Conservation (phyloP, 2,888 invertebrate genomes). For the Limnephilus marmoratus region DNA sequence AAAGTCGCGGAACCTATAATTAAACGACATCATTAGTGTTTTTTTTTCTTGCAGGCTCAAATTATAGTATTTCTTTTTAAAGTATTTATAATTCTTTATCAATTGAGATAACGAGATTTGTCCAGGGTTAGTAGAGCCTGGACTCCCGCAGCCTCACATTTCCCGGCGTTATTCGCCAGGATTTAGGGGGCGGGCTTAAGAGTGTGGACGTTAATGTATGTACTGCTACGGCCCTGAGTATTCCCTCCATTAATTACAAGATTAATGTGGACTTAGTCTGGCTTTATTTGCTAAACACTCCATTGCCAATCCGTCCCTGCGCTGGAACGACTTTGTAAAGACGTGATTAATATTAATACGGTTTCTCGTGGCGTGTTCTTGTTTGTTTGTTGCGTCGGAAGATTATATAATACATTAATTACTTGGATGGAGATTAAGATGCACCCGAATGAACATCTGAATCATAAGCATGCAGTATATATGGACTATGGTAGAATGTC, state of each 20-base stretch:
- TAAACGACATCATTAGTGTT: too few relatives aligned
- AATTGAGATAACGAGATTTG: neutral
- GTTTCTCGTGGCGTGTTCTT: neutral
- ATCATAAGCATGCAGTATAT: too few relatives aligned
- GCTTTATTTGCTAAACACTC: slow-evolving; percentile 34
- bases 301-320: slow-evolving; percentile 22
- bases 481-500: too few relatives aligned
- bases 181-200: slow-evolving; percentile 55
- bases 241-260: slow-evolving; percentile 55
- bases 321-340: slow-evolving; percentile 15
- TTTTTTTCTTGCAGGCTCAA: too few relatives aligned
- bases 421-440: neutral
- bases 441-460: neutral
- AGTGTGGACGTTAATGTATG: slow-evolving; percentile 53
- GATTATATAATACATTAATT: neutral
- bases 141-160: neutral
- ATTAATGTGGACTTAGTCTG: slow-evolving; percentile 29
- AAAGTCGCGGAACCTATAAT: too few relatives aligned
- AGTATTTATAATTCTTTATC: neutral
- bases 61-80: neutral
- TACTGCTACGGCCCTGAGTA: slow-evolving; percentile 42
- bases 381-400: neutral
- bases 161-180: neutral
- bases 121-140: neutral
- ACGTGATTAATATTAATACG: slow-evolving; percentile 4